These are phyloP conservation scores for Malachius bipustulatus DNA, from an alignment of 2,888 invertebrate genomes.

Conservation along the genomic window DNA sequence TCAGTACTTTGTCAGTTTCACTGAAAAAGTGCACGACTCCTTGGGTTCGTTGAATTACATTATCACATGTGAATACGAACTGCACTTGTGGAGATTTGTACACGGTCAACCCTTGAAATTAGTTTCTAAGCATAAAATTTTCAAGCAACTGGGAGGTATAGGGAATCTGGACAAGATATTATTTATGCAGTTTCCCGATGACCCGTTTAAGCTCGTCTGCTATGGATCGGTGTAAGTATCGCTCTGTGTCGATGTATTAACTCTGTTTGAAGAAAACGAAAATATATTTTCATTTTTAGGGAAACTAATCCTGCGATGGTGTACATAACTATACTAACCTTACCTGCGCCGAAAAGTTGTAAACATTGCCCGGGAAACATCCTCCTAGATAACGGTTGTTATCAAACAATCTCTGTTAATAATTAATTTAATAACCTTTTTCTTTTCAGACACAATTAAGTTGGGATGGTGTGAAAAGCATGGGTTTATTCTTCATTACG, in stretches of 20 bases:
- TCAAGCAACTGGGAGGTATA: constrained; percentile 31
- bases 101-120: constrained; percentile 32
- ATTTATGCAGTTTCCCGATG: constrained; percentile 60
- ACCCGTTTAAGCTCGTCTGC: constrained; percentile 51
- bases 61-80: constrained; percentile 31
- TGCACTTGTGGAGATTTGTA: constrained; percentile 35
- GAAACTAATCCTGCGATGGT: constrained; percentile 39
- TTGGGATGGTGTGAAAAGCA: constrained; percentile 63
- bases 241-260: constrained; percentile 5
- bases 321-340: constrained; percentile 54
- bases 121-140: constrained; percentile 34
- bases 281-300: constrained; percentile 21
- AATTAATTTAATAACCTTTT: constrained; percentile 5
- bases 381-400: constrained; percentile 26
- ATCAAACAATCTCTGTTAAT: background rate
- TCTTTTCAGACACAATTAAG: constrained; percentile 24
- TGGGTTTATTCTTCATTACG: constrained; percentile 84
- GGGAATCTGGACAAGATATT: constrained; percentile 44
- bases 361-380: constrained; percentile 35
- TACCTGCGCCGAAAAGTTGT: constrained; percentile 53
- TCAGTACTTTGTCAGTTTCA: constrained; percentile 83
- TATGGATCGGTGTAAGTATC: constrained; percentile 53
- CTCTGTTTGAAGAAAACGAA: constrained; percentile 7
- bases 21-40: constrained; percentile 26
- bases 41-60: constrained; percentile 20